Conservation (phyloP, 2,888 invertebrate species). For the Aleiodes testaceus region DNA sequence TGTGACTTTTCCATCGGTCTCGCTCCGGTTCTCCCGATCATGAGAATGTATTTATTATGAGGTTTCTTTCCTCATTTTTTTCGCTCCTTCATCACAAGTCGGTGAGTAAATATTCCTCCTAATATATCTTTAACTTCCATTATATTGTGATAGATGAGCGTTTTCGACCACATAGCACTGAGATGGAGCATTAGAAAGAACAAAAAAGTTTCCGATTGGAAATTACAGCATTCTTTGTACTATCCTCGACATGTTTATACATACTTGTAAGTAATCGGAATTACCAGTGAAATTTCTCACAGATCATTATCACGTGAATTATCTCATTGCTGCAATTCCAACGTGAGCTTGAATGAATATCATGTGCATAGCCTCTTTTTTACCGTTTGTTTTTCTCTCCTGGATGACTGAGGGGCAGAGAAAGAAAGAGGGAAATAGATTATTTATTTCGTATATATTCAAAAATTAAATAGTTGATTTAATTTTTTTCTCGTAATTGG, state of each 20-base stretch:
- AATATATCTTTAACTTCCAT: too few species aligned
- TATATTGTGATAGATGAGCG: neutral
- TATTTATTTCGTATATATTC: neutral
- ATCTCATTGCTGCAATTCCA: constrained; percentile 5
- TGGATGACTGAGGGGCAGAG: neutral
- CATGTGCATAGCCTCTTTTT: neutral
- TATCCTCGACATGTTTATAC: neutral
- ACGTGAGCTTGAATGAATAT: neutral
- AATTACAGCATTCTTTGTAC: neutral
- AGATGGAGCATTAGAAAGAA: neutral
- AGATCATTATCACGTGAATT: constrained; percentile 12
- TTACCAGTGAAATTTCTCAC: constrained; percentile 12
- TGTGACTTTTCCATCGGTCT: too few species aligned
- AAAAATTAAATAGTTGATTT: too few species aligned
- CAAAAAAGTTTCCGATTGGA: neutral
- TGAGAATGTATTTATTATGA: too few species aligned
- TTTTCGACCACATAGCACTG: neutral
- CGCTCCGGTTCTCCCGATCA: too few species aligned
- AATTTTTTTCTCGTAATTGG: too few species aligned
- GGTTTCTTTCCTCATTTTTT: too few species aligned
- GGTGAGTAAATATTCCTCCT: too few species aligned
- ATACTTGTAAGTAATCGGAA: constrained; percentile 6
- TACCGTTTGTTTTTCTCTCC: neutral
- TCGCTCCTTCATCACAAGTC: too few species aligned
- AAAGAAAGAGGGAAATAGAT: neutral